Conservation (phyloP, 2,797 vertebrate genomes). For the Brachyalestes nurse region DNA sequence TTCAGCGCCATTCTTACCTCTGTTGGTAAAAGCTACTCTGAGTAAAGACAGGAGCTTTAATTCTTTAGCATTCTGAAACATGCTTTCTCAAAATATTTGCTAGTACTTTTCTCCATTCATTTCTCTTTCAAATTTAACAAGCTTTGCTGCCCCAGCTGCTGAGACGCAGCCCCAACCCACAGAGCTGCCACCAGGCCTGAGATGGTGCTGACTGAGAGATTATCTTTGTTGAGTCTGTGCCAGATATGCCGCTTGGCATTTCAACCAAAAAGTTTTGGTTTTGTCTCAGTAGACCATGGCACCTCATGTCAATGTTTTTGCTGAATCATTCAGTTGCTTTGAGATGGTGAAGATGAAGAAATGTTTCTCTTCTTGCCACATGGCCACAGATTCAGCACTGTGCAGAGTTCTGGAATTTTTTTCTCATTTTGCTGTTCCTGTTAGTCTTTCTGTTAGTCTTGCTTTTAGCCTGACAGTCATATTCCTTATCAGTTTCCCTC, state of each 20-base stretch:
- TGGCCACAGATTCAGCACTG: background rate
- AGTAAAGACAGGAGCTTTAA: background rate
- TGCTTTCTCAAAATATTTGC: background rate
- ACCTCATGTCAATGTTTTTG: background rate
- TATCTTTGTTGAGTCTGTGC: conserved; percentile 7
- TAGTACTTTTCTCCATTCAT: background rate
- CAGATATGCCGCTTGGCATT: background rate
- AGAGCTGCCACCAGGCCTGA: background rate
- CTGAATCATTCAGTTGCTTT: conserved; percentile 19
- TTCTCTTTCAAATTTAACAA: conserved; percentile 15
- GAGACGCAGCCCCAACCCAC: background rate
- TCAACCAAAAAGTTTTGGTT: background rate
- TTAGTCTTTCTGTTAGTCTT: background rate
- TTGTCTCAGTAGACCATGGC: background rate
- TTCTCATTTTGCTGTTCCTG: background rate
- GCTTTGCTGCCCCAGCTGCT: background rate
- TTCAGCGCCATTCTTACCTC: background rate
- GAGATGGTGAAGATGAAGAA: background rate
- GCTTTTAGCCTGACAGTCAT: background rate
- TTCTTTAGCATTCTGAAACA: background rate
- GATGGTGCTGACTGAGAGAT: conserved; percentile 7
- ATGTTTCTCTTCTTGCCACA: background rate
- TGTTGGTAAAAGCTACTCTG: background rate
- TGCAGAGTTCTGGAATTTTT: background rate
- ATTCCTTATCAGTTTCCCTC: background rate